phyloP scores from a whole-genome alignment of 1,140 invertebrate species.

The Drosophila lacertosa region DNA sequence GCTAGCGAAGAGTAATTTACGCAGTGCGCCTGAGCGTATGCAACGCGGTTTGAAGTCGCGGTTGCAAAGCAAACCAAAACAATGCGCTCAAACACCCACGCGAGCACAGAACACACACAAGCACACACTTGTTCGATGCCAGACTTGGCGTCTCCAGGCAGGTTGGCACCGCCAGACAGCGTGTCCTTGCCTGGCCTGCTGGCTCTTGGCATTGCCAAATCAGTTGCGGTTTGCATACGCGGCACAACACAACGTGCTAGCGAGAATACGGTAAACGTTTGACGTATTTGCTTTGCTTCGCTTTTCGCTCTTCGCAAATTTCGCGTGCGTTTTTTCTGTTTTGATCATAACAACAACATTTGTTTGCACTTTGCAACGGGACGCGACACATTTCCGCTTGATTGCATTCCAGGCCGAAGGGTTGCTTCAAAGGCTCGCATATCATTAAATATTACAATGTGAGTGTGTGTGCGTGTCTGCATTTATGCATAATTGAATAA shows the following conservation, averaged over 20 bases:
- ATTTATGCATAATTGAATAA: slow-evolving; percentile 75
- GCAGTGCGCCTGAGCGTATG: slow-evolving; percentile 76
- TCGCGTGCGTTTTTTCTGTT: slow-evolving; percentile 21
- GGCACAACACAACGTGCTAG: slow-evolving; percentile 65
- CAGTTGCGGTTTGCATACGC: slow-evolving; percentile 78
- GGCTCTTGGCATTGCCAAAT: slow-evolving; percentile 57
- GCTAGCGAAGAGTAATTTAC: slow-evolving; percentile 51
- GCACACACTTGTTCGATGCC: slow-evolving; percentile 56
- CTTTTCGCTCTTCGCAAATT: slow-evolving; percentile 27
- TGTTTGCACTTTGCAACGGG: slow-evolving; percentile 35
- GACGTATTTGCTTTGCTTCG: slow-evolving; percentile 1
- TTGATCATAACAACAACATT: slow-evolving; percentile 23
- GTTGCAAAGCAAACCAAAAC: slow-evolving; percentile 70
- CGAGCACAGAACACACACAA: slow-evolving; percentile 1
- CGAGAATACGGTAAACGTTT: slow-evolving; percentile 29
- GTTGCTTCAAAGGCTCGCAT: slow-evolving; percentile 29
- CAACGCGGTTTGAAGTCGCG: slow-evolving; percentile 70
- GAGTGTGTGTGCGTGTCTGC: slow-evolving; percentile 29
- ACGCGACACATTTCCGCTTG: slow-evolving; percentile 58
- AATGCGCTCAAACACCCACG: slow-evolving; percentile 42
- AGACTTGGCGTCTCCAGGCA: slow-evolving; percentile 60
- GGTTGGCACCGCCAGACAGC: slow-evolving; percentile 35
- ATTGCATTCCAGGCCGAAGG: too few relatives aligned
- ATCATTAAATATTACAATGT: slow-evolving; percentile 54
- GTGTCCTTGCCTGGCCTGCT: slow-evolving; percentile 55